These are phyloP conservation scores for Dermatemys mawii DNA, from an alignment of 2,113 vertebrate genomes.

Conservation along the genomic window DNA sequence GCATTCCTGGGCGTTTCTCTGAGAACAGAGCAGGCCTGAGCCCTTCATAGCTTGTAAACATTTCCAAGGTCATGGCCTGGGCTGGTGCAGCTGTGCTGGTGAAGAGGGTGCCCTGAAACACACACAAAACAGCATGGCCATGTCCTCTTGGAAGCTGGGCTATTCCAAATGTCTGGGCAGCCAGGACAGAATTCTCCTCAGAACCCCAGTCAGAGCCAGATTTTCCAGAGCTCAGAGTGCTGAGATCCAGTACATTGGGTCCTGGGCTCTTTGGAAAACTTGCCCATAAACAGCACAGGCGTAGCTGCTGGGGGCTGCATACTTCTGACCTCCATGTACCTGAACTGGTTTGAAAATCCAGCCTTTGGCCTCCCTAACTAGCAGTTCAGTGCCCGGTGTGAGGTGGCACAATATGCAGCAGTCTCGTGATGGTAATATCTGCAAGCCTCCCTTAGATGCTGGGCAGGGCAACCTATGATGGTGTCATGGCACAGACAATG, in stretches of 20 bases:
- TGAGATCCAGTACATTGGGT: neutral
- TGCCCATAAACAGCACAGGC: neutral
- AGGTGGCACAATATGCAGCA: neutral
- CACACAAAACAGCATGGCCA: accelerated
- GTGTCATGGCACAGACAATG: neutral
- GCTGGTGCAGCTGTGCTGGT: neutral
- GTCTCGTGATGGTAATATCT: neutral
- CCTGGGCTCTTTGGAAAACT: neutral
- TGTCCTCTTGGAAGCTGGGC: neutral
- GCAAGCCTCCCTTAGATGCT: neutral
- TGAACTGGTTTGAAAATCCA: accelerated
- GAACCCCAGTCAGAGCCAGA: neutral
- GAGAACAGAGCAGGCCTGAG: neutral
- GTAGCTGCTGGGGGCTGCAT: neutral
- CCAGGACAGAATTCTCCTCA: neutral
- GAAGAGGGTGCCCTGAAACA: neutral
- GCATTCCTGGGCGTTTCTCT: neutral
- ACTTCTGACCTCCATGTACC: neutral
- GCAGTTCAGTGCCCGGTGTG: neutral
- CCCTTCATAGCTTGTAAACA: accelerated
- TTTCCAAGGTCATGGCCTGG: neutral
- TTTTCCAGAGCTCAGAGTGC: neutral
- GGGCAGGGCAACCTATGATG: neutral
- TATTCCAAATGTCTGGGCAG: neutral
- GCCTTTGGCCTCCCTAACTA: accelerated